Conservation (phyloP, 2,113 vertebrate genomes). For the Cephalopholis sonnerati region DNA sequence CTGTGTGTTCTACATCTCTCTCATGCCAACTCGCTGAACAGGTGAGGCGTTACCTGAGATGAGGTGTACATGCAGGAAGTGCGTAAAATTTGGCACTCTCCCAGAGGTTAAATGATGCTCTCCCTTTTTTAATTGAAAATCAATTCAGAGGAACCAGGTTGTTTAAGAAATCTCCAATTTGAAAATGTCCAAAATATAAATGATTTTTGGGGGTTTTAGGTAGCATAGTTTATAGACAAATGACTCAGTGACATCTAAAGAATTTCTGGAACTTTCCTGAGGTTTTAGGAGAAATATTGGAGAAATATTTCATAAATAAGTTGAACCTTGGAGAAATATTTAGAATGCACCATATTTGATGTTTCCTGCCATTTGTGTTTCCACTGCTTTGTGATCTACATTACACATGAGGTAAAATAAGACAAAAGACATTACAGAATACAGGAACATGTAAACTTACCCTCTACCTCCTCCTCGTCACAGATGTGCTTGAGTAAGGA, state of each 20-base stretch:
- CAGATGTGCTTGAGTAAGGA: constrained; percentile 96
- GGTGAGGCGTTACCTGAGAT: constrained; percentile 17
- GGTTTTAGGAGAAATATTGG: neutral
- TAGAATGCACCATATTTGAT: neutral
- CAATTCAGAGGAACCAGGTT: neutral
- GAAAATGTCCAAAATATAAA: neutral
- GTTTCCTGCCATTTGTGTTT: neutral
- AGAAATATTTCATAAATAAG: neutral
- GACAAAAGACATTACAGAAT: neutral
- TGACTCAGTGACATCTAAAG: neutral
- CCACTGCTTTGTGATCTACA: neutral
- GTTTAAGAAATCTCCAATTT: neutral
- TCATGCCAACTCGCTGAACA: constrained; percentile 39
- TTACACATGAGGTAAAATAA: neutral
- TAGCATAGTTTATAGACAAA: neutral
- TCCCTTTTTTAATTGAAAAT: no score
- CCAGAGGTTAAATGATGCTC: neutral
- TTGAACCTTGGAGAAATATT: neutral
- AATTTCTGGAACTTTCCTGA: neutral
- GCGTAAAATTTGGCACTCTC: constrained; percentile 7
- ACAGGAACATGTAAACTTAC: constrained; percentile 82
- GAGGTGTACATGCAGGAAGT: constrained; percentile 28
- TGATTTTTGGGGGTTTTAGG: neutral
- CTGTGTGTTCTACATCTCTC: constrained; percentile 56
- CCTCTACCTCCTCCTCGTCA: constrained; percentile 97